A percentile compares a stretch with the other conserved stretches of the same genome.
phyloP scores from a whole-genome alignment of 2,888 invertebrate genomes.

The Choreutis nemorana region DNA sequence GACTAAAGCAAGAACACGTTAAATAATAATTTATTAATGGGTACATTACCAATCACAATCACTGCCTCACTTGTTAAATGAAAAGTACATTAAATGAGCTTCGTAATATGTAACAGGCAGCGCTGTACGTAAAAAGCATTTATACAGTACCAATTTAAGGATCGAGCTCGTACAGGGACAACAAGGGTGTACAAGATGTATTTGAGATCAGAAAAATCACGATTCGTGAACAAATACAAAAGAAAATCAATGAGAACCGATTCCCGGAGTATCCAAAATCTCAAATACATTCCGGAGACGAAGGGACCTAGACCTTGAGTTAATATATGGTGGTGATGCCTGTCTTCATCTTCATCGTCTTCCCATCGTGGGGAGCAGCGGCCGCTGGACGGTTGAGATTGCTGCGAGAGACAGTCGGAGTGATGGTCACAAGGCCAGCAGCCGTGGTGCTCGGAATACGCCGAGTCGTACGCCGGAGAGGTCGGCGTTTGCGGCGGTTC shows the following conservation, averaged over 20 bases:
- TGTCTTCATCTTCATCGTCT: conserved; percentile 49
- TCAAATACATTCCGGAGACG: too few relatives aligned
- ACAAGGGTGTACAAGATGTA: too few relatives aligned
- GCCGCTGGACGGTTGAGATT: conserved; percentile 52
- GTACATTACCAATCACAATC: conserved; percentile 30
- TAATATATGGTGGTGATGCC: conserved; percentile 39
- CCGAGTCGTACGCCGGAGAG: conserved; percentile 59
- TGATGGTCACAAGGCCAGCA: conserved; percentile 56
- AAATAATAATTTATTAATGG: background rate
- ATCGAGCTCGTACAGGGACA: too few relatives aligned
- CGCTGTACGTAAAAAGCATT: conserved; percentile 42
- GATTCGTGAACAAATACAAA: too few relatives aligned
- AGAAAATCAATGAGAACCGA: too few relatives aligned
- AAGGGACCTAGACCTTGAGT: conserved; percentile 48
- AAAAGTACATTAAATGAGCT: conserved; percentile 2
- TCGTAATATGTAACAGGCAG: conserved; percentile 26
- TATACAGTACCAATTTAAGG: too few relatives aligned
- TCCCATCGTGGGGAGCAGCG: conserved; percentile 57
- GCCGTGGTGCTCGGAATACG: conserved; percentile 56
- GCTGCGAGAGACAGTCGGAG: conserved; percentile 40
- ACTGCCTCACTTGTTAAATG: conserved; percentile 36
- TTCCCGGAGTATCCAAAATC: too few relatives aligned
- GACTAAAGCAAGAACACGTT: background rate
- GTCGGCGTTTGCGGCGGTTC: conserved; percentile 55
- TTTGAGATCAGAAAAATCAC: too few relatives aligned